Percentiles rank a stretch among this genome's conserved stretches.
Evolutionary conservation across 2,797 vertebrate genomes (phyloP).

Genomic region (Characodon lateralis): DNA sequence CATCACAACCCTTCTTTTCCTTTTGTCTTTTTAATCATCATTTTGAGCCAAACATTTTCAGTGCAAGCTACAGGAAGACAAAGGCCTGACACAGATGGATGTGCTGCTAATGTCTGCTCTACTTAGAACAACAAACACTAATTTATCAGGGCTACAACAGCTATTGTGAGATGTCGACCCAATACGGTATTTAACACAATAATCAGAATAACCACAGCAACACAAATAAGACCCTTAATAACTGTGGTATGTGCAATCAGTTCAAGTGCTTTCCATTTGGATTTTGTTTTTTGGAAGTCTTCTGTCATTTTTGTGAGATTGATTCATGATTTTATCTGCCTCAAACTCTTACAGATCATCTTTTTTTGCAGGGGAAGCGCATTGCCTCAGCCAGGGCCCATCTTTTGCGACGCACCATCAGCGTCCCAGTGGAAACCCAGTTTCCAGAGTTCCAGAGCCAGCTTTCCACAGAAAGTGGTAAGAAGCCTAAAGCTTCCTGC

Average conservation of each 20-base stretch:
- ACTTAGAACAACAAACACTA: constrained; percentile 36
- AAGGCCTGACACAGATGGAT: constrained; percentile 57
- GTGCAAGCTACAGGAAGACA: constrained; percentile 45
- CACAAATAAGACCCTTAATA: constrained; percentile 34
- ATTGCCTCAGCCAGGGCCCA: constrained; percentile 72
- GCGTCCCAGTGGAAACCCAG: constrained; percentile 83
- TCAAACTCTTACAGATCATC: constrained; percentile 38
- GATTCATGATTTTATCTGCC: constrained; percentile 18
- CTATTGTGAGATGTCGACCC: constrained; percentile 39
- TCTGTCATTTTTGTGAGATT: neutral
- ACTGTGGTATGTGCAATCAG: constrained; percentile 10
- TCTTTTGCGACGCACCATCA: constrained; percentile 84
- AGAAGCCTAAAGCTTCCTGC: constrained; percentile 61
- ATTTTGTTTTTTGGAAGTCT: neutral
- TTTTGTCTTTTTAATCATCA: constrained; percentile 58
- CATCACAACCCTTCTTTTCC: constrained; percentile 20
- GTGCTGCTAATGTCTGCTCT: constrained; percentile 39
- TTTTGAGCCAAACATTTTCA: constrained; percentile 45
- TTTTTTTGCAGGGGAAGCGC: constrained; percentile 70
- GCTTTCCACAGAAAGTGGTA: constrained; percentile 77
- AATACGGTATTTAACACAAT: constrained; percentile 36
- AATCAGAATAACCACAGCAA: constrained; percentile 40
- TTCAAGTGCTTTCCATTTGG: neutral
- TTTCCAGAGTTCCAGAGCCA: constrained; percentile 78
- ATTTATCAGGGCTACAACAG: constrained; percentile 52